phyloP scores from a whole-genome alignment of 2,113 vertebrate species.

The Microcebus griseorufus region DNA sequence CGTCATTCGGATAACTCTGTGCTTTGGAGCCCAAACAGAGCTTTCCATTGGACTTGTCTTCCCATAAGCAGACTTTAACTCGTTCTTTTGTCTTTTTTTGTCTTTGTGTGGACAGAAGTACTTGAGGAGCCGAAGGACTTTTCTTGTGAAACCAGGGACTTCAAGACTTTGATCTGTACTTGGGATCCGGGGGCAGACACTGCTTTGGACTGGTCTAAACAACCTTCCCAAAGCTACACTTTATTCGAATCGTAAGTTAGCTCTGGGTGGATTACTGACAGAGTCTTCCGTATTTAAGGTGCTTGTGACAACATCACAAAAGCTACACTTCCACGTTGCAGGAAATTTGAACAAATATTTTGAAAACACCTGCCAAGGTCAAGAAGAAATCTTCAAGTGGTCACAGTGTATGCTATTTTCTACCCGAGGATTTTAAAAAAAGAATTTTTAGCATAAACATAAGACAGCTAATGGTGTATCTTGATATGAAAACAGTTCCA shows the following conservation, averaged over 20 bases:
- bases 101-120: constrained; percentile 70
- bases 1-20: neutral
- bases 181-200: constrained; percentile 79
- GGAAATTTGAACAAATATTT: neutral
- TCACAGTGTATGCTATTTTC: neutral
- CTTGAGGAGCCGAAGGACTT: constrained; percentile 82
- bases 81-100: neutral
- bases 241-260: constrained; percentile 81
- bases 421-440: neutral
- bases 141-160: constrained; percentile 84
- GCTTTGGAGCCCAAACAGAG: neutral
- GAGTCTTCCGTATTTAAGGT: neutral
- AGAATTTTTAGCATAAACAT: neutral
- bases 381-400: neutral
- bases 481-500: neutral
- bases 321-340: neutral
- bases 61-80: neutral
- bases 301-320: neutral
- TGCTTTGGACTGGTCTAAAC: neutral
- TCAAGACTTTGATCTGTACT: constrained; percentile 80
- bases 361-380: neutral
- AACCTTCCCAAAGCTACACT: constrained; percentile 4
- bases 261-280: neutral
- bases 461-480: neutral
- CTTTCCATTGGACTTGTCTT: neutral